Percentiles rank a stretch among this genome's conserved stretches.
Conservation (phyloP, 2,113 vertebrate species). For the Xiphias gladius region DNA sequence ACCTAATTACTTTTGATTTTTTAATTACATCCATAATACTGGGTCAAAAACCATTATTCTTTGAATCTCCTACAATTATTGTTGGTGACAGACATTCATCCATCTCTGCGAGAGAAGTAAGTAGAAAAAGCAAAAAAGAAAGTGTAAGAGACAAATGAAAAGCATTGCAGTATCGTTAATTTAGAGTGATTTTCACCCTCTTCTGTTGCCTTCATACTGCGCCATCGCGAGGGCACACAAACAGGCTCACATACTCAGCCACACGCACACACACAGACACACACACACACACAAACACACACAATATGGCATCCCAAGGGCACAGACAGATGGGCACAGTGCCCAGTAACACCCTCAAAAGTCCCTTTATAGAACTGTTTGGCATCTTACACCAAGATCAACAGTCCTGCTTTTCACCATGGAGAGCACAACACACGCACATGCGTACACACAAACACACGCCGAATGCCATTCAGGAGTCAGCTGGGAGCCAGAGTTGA, state of each 20-base stretch:
- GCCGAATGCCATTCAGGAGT: constrained; percentile 33
- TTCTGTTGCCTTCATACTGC: constrained; percentile 36
- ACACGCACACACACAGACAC: too few relatives aligned
- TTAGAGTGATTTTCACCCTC: constrained; percentile 27
- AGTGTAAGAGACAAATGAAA: constrained; percentile 36
- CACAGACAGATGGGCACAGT: constrained; percentile 59
- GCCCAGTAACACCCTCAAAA: constrained; percentile 76
- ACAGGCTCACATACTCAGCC: too few relatives aligned
- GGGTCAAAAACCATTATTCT: too few relatives aligned
- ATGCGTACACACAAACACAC: constrained; percentile 1
- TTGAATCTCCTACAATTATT: background rate
- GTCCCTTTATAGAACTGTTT: constrained; percentile 78
- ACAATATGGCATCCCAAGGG: constrained; percentile 62
- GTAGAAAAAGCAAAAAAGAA: background rate
- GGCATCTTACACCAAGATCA: constrained; percentile 75
- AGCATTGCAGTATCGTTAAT: constrained; percentile 47
- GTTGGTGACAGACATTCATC: background rate
- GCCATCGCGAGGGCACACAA: constrained; percentile 11
- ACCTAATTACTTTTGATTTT: too few relatives aligned
- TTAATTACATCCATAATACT: too few relatives aligned
- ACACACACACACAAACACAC: constrained; percentile 29
- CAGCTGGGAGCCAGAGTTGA: constrained; percentile 50
- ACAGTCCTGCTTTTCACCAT: constrained; percentile 73
- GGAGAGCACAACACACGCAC: constrained; percentile 19
- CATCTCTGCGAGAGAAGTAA: background rate